phyloP scores from a whole-genome alignment of 2,888 invertebrate species.

The Drepanosiphum platanoidis region DNA sequence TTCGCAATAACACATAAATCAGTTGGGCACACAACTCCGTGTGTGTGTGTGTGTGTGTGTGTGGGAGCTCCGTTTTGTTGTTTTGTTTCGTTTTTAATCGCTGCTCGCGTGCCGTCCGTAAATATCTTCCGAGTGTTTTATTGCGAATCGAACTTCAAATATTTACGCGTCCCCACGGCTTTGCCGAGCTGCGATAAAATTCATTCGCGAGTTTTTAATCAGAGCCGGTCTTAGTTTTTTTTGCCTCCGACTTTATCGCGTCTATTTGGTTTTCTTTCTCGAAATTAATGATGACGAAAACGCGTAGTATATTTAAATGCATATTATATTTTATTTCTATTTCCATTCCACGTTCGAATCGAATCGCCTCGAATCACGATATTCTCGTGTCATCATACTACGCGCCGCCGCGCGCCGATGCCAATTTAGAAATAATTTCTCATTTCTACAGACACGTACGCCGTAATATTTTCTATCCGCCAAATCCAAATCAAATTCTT shows the following conservation, averaged over 20 bases:
- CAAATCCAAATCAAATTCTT: no score
- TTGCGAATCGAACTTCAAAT: slow-evolving; percentile 7
- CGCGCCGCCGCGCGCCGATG: no score
- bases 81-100: slow-evolving; percentile 14
- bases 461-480: neutral
- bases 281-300: no score
- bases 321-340: no score
- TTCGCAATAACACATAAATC: slow-evolving; percentile 44
- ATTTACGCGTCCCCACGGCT: neutral
- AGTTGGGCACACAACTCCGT: neutral
- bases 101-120: neutral
- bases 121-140: slow-evolving; percentile 1
- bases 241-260: neutral
- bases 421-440: neutral
- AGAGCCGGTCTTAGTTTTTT: neutral
- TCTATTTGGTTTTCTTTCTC: neutral
- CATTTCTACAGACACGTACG: neutral
- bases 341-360: neutral
- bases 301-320: no score
- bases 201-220: no score
- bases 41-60: no score
- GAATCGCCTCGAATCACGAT: neutral
- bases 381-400: neutral
- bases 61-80: slow-evolving; percentile 25
- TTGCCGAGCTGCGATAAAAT: neutral